phyloP scores from a whole-genome alignment of 2,797 vertebrate genomes.

The Epinephelus awoara region DNA sequence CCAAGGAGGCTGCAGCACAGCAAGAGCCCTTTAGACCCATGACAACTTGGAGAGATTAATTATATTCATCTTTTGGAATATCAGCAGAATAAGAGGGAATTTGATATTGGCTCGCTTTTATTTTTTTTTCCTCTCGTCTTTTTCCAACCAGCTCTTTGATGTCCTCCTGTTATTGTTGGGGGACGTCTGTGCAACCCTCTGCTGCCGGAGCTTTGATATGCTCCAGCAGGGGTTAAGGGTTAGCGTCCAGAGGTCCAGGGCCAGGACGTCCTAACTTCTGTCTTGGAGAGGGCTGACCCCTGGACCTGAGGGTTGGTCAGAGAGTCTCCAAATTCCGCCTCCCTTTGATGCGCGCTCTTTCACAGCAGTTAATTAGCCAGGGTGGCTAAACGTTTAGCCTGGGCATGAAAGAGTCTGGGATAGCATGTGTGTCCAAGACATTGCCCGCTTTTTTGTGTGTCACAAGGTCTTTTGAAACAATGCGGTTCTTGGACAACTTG shows the following conservation, averaged over 20 bases:
- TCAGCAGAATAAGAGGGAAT: slow-evolving; percentile 85
- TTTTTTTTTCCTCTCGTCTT: slow-evolving; percentile 77
- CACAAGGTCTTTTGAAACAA: slow-evolving; percentile 85
- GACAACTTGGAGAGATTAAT: slow-evolving; percentile 97
- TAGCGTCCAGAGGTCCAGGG: slow-evolving; percentile 84
- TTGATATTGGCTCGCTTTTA: slow-evolving; percentile 84
- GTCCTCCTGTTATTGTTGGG: slow-evolving; percentile 86
- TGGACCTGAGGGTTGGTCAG: slow-evolving; percentile 82
- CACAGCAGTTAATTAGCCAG: slow-evolving; percentile 87
- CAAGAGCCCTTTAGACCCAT: slow-evolving; percentile 92
- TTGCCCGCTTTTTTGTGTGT: slow-evolving; percentile 79
- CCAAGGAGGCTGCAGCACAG: slow-evolving; percentile 92
- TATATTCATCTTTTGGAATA: slow-evolving; percentile 91
- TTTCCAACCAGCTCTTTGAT: slow-evolving; percentile 86
- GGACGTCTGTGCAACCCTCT: slow-evolving; percentile 83
- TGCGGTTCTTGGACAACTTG: slow-evolving; percentile 84
- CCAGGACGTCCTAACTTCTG: slow-evolving; percentile 85
- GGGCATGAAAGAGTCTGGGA: slow-evolving; percentile 83
- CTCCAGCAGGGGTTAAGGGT: slow-evolving; percentile 86
- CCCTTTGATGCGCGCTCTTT: slow-evolving; percentile 87
- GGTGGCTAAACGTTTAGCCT: slow-evolving; percentile 89
- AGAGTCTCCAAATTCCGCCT: slow-evolving; percentile 79
- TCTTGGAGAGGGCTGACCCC: slow-evolving; percentile 86
- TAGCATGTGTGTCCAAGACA: slow-evolving; percentile 84
- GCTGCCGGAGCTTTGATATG: slow-evolving; percentile 85